Evolutionary conservation across 2,888 invertebrate species (phyloP).

Genomic region (Cerastoderma edule): DNA sequence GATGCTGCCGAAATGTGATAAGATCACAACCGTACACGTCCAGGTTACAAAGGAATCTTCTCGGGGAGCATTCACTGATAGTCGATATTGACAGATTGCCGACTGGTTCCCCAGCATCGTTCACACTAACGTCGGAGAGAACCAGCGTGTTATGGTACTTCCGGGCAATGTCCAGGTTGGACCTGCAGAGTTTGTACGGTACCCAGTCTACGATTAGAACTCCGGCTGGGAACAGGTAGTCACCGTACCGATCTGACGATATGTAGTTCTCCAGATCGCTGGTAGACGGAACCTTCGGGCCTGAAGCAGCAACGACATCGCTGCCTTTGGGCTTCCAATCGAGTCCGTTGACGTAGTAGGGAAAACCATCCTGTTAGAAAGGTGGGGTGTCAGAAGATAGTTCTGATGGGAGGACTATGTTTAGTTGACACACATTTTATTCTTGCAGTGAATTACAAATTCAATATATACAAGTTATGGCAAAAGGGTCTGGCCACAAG

Average conservation of each 20-base stretch:
- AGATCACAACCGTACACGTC: slow-evolving; percentile 16
- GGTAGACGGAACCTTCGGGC: neutral
- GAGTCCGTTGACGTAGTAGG: neutral
- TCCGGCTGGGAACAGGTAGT: slow-evolving; percentile 23
- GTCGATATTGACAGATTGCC: slow-evolving; percentile 3
- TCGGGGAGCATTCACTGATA: neutral
- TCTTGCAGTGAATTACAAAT: neutral
- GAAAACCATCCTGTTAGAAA: slow-evolving; percentile 8
- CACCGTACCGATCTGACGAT: neutral
- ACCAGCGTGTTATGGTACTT: neutral
- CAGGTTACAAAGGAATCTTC: slow-evolving; percentile 1
- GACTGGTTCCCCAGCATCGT: neutral
- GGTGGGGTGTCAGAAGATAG: neutral
- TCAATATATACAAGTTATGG: neutral
- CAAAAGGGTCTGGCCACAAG: neutral
- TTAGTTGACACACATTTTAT: neutral
- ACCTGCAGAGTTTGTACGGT: slow-evolving; percentile 3
- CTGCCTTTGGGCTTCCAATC: neutral
- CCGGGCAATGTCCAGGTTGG: slow-evolving; percentile 6
- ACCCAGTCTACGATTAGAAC: slow-evolving; percentile 11
- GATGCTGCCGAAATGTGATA: slow-evolving; percentile 14
- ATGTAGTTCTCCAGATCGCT: neutral
- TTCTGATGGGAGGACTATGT: neutral
- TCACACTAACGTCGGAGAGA: neutral
- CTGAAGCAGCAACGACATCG: neutral